Evolutionary conservation across 37 sponge, comb jelly and placozoan species (phyloP).

Genomic region (Agelas oroides): DNA sequence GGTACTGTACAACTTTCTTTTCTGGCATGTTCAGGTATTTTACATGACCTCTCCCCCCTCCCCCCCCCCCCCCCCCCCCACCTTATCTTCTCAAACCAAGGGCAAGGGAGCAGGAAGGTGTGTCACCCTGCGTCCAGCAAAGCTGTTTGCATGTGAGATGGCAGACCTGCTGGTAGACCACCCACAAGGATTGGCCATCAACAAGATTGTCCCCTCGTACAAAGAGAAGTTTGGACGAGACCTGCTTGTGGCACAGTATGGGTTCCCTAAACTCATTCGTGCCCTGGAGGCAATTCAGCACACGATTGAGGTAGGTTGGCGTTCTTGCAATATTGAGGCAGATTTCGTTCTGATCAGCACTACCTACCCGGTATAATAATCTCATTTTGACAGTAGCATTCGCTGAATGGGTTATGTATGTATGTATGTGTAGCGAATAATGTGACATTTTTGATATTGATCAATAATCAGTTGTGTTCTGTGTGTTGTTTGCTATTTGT

Average conservation of each 20-base stretch:
- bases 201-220: constrained; percentile 52
- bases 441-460: no score
- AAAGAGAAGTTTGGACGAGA: constrained; percentile 44
- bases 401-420: no score
- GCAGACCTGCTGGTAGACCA: constrained; percentile 35
- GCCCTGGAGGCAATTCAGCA: constrained; percentile 68
- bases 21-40: no score
- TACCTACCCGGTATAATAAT: no score
- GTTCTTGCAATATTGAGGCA: background rate
- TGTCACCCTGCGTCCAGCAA: constrained; percentile 31
- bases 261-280: constrained; percentile 47
- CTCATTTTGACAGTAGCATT: no score
- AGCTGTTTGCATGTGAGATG: constrained; percentile 58
- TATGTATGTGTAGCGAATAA: no score
- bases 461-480: no score
- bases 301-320: constrained; percentile 44
- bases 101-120: constrained; percentile 51
- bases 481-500: no score
- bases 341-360: background rate
- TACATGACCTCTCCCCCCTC: no score
- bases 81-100: constrained; percentile 9
- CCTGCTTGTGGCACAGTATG: constrained; percentile 25
- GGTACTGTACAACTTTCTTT: no score
- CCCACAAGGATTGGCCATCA: constrained; percentile 58
- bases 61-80: no score